Base-by-base conservation (phyloP, 2,888 invertebrate species). In the Tillus elongatus region DNA sequence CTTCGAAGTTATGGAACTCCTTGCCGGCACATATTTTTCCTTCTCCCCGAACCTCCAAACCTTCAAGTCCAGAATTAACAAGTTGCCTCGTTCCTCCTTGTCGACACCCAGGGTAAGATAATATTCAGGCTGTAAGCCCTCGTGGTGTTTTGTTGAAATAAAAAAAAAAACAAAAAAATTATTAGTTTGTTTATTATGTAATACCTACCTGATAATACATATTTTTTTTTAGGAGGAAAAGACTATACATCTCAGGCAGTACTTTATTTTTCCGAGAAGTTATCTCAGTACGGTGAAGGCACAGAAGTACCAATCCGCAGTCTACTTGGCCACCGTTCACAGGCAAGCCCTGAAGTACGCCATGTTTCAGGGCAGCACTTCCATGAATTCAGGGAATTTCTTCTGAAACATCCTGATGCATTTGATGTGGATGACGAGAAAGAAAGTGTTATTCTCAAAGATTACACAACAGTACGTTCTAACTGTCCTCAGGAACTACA, bases 271-370 rank as follows among this genome's bases (percentile, higher is more conserved):
- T 86, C 89, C 37, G 80, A 85, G 61, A 95, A 96, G 71, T 78
- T 98, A 67, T 73, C 88, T 46, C 90, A 96, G 68, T 93, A 97
- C 66, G 95, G 97, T 40, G 82, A 88, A 46, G 90, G 87, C 37
- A 89, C 93, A 2, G 96, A 97, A 73, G 91, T 98, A 47, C 96
- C 95, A 3, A 91, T 97, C 51, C 90, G 90, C 64, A 93, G 93
- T 65, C 75, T 98, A 47, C 75, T 97, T 42, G 97, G 97, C 1
- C 97, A 97, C 69, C 78, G 95, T 47, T 91, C 91, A 48, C 93
- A 90, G 68, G 97, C 97, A 13, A 88, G 93, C 41, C 90, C 91
- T 10, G 96, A 96, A 73, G 93, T 98, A 49, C 79, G 97, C 44
- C 91, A 95, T 66, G 91, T 95, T 56, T 93, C 93, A 47, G 86